Base-by-base conservation (phyloP, 1,140 invertebrate genomes). In the Aethina tumida region DNA sequence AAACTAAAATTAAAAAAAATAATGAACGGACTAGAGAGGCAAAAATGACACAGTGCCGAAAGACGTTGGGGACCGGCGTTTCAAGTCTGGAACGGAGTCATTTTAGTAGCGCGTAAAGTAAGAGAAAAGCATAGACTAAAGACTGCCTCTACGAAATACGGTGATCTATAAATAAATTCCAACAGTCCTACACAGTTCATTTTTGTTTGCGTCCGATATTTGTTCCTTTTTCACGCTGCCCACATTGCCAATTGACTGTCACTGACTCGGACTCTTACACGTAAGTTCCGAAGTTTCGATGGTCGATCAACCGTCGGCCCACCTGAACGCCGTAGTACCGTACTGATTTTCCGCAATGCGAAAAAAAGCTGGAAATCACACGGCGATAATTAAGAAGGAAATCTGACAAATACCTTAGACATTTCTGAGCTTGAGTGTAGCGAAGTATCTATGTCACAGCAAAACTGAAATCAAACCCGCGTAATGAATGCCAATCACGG, bases 121-220 rank as follows among this genome's bases (percentile, higher is more conserved):
- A 35, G 15, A n/a, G 27, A 6, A 18, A 35, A 28, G 25, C 13
- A 21, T 18, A 38, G 16, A 17, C 16, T 13, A 31, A 27, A 31
- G 24, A 26, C 26, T 33, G 37, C 41, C 41, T 33, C 37, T 36
- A 29, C 36, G 43, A 45, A 50, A 45, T 42, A 39, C 32, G 35
- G 30, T 46, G 42, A 43, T 53, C 50, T 54, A 54, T 52, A 54
- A 54, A 54, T 54, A 54, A 52, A 49, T 54, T 54, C 42, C 44
- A 41, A 35, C 41, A 41, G 40, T 37, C 49, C 43, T 48, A 45
- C 45, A 49, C 43, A 18, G 33, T 43, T 38, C 34, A 39, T 42
- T 42, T 39, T 47, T 38, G 22, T 46, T 45, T 35, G 43, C 30
- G 27, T 24, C 33, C 35, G 8, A 24, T 36, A 28, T 37, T 43